Conservation (phyloP, 2,888 invertebrate species). For the Baccha elongata region DNA sequence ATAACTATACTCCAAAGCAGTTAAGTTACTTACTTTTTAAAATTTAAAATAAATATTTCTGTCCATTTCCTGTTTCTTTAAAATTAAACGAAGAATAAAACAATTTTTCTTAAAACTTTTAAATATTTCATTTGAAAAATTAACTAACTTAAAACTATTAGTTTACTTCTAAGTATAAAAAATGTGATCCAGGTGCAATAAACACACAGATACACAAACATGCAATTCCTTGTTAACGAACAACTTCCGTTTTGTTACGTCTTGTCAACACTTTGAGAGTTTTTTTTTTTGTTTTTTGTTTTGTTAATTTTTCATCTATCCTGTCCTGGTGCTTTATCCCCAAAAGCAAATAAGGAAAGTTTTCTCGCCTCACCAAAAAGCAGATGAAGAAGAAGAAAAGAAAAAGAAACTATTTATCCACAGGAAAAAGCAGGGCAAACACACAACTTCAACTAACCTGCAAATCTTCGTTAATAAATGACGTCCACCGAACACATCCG, state of each 20-base stretch:
- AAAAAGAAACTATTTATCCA: neutral
- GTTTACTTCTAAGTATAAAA: conserved; percentile 7
- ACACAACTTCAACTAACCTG: conserved; percentile 68
- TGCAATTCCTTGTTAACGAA: conserved; percentile 54
- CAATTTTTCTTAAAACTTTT: no score
- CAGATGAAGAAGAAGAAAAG: conserved; percentile 10
- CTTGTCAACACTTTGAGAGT: conserved; percentile 60
- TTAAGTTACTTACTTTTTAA: no score
- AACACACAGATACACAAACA: conserved; percentile 26
- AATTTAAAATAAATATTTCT: no score
- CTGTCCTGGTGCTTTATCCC: neutral
- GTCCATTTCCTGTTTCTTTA: no score
- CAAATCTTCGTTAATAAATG: conserved; percentile 73
- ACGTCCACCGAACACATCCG: conserved; percentile 69
- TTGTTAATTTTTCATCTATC: neutral
- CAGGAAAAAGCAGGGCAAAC: conserved; percentile 41
- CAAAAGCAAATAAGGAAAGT: conserved; percentile 56
- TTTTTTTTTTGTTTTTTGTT: conserved; percentile 27
- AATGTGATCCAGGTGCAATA: neutral
- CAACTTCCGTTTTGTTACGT: conserved; percentile 54
- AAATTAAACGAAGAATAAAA: no score
- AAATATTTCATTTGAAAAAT: no score
- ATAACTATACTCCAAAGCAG: no score
- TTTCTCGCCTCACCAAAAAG: conserved; percentile 30
- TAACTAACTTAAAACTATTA: conserved; percentile 5